Evolutionary conservation across 2,113 vertebrate genomes (phyloP).

Genomic region (Tursiops truncatus): DNA sequence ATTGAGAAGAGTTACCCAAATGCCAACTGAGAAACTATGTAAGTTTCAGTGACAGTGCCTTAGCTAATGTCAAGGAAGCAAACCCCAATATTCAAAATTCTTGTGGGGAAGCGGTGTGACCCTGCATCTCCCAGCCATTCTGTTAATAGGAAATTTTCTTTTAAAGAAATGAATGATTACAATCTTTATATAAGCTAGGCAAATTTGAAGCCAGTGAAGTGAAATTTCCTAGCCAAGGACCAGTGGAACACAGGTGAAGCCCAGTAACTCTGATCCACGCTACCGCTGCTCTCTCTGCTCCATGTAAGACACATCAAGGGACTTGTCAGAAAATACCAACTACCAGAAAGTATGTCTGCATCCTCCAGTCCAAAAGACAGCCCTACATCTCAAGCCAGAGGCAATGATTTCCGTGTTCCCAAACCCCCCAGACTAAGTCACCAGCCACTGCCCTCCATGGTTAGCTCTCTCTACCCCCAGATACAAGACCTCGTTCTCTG

Average conservation of each 20-base stretch:
- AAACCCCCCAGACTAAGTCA: background rate
- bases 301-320: conserved; percentile 3
- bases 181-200: background rate
- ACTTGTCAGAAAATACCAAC: background rate
- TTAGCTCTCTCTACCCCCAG: background rate
- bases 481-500: background rate
- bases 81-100: conserved; percentile 26
- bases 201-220: background rate
- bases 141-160: conserved; percentile 16
- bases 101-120: background rate
- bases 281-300: background rate
- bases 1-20: background rate
- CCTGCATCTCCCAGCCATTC: background rate
- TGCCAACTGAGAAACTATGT: conserved; percentile 2
- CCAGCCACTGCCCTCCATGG: background rate
- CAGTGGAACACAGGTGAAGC: background rate
- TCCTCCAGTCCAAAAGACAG: background rate
- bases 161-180: background rate
- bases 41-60: background rate
- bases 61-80: conserved; percentile 37
- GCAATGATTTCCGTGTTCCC: background rate
- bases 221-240: background rate
- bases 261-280: background rate
- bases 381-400: background rate
- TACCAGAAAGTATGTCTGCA: background rate